Conservation (phyloP, 2,113 vertebrate genomes). For the Cavia aperea region DNA sequence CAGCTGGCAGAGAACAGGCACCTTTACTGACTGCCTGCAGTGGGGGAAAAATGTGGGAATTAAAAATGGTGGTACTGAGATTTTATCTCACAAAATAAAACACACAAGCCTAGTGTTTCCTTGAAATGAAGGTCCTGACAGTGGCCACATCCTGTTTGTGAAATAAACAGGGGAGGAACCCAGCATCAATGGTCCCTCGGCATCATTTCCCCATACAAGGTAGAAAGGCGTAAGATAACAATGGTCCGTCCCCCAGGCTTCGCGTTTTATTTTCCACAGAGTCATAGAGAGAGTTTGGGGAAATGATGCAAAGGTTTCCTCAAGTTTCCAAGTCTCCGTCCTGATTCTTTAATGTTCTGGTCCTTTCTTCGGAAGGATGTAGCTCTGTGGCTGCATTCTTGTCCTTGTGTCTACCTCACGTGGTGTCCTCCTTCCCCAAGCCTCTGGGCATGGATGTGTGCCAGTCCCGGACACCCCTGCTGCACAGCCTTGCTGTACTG, state of each 20-base stretch:
- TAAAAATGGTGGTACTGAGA: neutral
- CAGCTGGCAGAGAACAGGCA: neutral
- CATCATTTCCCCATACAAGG: neutral
- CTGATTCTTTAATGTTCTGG: neutral
- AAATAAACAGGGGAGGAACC: neutral
- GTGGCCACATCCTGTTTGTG: neutral
- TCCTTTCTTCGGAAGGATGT: neutral
- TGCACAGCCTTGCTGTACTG: neutral
- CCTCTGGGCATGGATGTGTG: neutral
- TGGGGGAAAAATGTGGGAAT: neutral
- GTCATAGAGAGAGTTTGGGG: neutral
- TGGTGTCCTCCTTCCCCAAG: neutral
- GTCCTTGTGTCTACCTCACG: neutral
- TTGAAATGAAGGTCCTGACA: neutral
- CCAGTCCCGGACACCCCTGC: neutral
- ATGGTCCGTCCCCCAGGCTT: accelerated
- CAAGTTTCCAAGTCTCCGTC: neutral
- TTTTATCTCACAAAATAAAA: conserved; percentile 35
- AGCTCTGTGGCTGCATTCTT: neutral
- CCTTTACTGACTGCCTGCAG: neutral
- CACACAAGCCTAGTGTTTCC: neutral
- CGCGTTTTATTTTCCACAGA: neutral
- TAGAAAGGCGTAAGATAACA: neutral
- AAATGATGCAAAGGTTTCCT: neutral
- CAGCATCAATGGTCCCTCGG: neutral